phyloP scores from a whole-genome alignment of 2,797 vertebrate genomes.

The Cyclopterus lumpus region DNA sequence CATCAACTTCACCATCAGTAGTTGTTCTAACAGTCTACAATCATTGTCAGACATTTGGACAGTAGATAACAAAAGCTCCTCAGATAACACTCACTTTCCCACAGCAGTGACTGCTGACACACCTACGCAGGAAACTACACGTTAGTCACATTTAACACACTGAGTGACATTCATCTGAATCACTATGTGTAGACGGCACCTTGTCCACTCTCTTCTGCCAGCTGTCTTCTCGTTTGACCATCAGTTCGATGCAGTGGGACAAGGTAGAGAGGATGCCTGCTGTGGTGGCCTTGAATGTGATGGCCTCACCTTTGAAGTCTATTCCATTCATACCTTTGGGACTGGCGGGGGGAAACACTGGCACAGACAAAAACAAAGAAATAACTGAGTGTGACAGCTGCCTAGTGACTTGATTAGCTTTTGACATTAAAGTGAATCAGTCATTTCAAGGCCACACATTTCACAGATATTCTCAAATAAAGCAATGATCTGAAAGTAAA shows the following conservation, averaged over 20 bases:
- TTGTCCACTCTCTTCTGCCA: conserved; percentile 97
- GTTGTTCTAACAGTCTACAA: not conserved
- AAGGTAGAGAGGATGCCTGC: conserved; percentile 96
- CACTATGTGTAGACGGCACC: conserved; percentile 79
- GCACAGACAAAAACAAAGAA: conserved; percentile 17
- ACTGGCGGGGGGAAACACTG: conserved; percentile 87
- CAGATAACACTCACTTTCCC: not conserved
- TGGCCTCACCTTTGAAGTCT: conserved; percentile 98
- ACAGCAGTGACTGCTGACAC: conserved; percentile 12
- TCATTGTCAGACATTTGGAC: not conserved
- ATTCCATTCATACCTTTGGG: conserved; percentile 93
- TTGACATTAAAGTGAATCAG: not conserved
- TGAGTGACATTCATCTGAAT: conserved; percentile 2
- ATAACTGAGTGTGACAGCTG: not conserved
- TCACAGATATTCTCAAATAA: conserved; percentile 8
- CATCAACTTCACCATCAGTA: not conserved
- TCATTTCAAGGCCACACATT: not conserved
- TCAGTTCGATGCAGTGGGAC: conserved; percentile 96
- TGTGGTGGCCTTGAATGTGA: conserved; percentile 98
- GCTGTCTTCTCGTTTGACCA: conserved; percentile 96
- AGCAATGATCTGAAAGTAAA: conserved; percentile 26
- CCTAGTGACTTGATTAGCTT: not conserved
- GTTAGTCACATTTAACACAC: not conserved
- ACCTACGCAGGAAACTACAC: conserved; percentile 2
- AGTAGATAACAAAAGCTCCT: not conserved